Conservation (phyloP, 2,888 invertebrate species). For the Chloroclysta siterata region DNA sequence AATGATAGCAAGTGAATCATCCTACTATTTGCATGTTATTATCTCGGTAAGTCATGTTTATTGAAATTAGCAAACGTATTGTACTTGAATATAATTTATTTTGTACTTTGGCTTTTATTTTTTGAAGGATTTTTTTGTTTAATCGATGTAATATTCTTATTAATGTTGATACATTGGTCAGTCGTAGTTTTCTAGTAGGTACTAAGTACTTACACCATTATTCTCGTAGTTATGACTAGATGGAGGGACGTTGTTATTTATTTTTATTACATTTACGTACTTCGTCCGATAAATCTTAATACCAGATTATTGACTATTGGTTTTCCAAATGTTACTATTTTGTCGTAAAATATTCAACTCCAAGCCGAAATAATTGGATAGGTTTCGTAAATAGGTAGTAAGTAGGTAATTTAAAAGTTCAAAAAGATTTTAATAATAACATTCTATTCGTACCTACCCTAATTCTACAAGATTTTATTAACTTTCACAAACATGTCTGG, state of each 20-base stretch:
- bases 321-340: background rate
- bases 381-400: background rate
- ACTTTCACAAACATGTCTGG: constrained; percentile 37
- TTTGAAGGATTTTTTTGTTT: background rate
- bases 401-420: constrained; percentile 5
- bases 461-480: constrained; percentile 33
- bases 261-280: no score
- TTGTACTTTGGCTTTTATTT: constrained; percentile 6
- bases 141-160: background rate
- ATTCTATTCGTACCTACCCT: constrained; percentile 13
- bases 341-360: background rate
- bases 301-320: background rate
- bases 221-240: no score
- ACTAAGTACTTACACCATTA: no score
- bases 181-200: no score
- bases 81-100: constrained; percentile 12
- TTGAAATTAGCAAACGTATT: constrained; percentile 37
- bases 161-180: no score
- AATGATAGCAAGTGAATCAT: constrained; percentile 70
- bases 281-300: no score
- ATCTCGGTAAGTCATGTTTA: constrained; percentile 32
- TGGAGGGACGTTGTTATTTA: no score
- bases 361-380: no score
- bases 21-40: constrained; percentile 63
- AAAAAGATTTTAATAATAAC: constrained; percentile 14